Evolutionary conservation across 2,888 invertebrate genomes (phyloP).

Genomic region (Catonia carolina): DNA sequence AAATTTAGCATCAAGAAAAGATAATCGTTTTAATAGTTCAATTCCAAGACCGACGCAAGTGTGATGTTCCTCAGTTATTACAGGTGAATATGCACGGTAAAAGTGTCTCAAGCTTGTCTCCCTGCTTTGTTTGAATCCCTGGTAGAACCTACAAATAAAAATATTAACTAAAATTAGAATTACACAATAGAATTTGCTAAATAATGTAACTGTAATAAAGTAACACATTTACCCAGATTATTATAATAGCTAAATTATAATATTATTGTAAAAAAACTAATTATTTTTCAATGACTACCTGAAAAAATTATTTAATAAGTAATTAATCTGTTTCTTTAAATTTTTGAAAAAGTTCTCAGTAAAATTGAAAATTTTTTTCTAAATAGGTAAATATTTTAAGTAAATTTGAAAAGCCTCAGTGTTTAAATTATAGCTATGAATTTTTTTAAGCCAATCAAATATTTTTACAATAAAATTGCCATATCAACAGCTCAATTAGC

Average conservation of each 20-base stretch:
- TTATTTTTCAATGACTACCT: no score
- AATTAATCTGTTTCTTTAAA: no score
- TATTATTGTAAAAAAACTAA: no score
- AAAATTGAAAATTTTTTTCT: no score
- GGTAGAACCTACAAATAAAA: constrained; percentile 47
- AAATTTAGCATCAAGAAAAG: constrained; percentile 50
- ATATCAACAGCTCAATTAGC: no score
- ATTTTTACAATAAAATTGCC: no score
- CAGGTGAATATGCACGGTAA: constrained; percentile 69
- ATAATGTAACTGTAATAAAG: background rate
- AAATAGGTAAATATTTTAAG: no score
- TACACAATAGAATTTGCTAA: background rate
- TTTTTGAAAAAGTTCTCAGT: no score
- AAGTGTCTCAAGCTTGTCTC: constrained; percentile 62
- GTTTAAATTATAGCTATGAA: no score
- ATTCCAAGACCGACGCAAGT: constrained; percentile 86
- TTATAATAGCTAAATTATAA: background rate
- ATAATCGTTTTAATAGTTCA: constrained; percentile 64
- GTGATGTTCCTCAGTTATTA: constrained; percentile 68
- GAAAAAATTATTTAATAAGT: no score
- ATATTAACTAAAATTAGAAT: constrained; percentile 1
- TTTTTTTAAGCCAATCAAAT: no score
- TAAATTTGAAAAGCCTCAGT: no score
- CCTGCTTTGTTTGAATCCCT: constrained; percentile 51
- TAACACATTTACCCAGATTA: background rate